phyloP scores from a whole-genome alignment of 92 coral and sea anemone genomes.

The Actinernus sp. region DNA sequence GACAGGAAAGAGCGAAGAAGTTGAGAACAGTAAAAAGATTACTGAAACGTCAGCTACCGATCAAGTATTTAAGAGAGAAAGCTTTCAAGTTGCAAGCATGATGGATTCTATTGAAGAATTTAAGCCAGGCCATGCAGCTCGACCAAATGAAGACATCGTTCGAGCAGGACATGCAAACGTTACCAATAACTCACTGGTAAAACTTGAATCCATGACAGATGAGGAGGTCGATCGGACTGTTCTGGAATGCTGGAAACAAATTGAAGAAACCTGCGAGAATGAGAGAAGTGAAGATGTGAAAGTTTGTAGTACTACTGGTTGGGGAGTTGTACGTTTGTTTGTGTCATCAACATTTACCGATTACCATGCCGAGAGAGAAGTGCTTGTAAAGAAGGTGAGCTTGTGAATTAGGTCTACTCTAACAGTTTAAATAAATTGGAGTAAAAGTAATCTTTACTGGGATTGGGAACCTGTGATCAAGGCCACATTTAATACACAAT shows the following conservation, averaged over 20 bases:
- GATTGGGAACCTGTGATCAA: too few relatives aligned
- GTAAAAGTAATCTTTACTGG: too few relatives aligned
- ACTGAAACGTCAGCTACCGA: too few relatives aligned
- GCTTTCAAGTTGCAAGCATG: too few relatives aligned
- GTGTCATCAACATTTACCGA: constrained; percentile 87
- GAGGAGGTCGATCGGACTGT: constrained; percentile 58
- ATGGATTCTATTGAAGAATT: too few relatives aligned
- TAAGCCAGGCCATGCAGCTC: neutral
- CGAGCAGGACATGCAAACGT: neutral
- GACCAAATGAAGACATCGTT: neutral
- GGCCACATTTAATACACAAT: too few relatives aligned
- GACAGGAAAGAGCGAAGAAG: too few relatives aligned
- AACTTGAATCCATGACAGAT: constrained; percentile 29
- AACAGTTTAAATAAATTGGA: neutral
- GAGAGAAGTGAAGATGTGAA: neutral
- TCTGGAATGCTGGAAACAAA: constrained; percentile 65
- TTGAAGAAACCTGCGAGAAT: constrained; percentile 38
- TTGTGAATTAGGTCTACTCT: neutral
- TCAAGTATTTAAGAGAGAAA: too few relatives aligned
- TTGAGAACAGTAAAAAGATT: too few relatives aligned
- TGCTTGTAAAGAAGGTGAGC: constrained; percentile 74
- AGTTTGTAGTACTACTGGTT: constrained; percentile 29
- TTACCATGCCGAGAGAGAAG: constrained; percentile 86
- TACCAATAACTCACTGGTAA: too few relatives aligned
- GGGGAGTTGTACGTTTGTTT: constrained; percentile 80